A percentile compares a stretch with the other conserved stretches of the same genome.
Evolutionary conservation across 2,113 vertebrate species (phyloP).

Genomic region (Casuarius casuarius): DNA sequence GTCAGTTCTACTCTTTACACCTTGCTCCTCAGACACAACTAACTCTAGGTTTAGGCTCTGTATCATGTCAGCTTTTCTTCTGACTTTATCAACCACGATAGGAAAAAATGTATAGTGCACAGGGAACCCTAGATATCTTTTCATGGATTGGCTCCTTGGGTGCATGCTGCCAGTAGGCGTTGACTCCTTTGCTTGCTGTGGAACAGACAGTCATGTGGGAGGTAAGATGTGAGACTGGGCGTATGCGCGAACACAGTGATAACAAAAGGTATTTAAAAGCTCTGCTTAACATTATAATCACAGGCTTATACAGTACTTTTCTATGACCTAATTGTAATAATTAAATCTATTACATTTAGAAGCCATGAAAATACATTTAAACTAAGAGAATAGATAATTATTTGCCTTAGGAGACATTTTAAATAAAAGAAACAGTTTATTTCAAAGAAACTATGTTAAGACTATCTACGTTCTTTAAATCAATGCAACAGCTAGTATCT

Average conservation of each 20-base stretch:
- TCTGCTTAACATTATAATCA: not conserved
- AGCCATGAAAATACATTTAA: not conserved
- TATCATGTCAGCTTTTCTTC: not conserved
- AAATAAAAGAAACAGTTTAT: slow-evolving; percentile 1
- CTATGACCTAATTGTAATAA: not conserved
- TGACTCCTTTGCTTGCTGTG: not conserved
- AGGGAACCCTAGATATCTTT: not conserved
- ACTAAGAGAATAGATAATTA: not conserved
- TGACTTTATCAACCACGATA: not conserved
- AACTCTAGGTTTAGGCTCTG: not conserved
- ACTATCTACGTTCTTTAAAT: not conserved
- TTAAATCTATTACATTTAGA: not conserved
- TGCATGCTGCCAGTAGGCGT: not conserved
- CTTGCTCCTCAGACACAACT: not conserved
- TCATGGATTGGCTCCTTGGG: not conserved
- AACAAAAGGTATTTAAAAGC: not conserved
- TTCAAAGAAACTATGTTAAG: not conserved
- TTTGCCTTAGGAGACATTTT: not conserved
- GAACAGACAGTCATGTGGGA: not conserved
- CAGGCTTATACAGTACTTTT: not conserved
- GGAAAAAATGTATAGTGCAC: not conserved
- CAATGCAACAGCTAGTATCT: slow-evolving; percentile 13
- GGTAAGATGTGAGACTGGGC: not conserved
- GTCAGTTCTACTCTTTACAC: not conserved
- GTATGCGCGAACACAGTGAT: not conserved